Conservation (phyloP, 2,888 invertebrate genomes). For the Pseudococcus longispinus region DNA sequence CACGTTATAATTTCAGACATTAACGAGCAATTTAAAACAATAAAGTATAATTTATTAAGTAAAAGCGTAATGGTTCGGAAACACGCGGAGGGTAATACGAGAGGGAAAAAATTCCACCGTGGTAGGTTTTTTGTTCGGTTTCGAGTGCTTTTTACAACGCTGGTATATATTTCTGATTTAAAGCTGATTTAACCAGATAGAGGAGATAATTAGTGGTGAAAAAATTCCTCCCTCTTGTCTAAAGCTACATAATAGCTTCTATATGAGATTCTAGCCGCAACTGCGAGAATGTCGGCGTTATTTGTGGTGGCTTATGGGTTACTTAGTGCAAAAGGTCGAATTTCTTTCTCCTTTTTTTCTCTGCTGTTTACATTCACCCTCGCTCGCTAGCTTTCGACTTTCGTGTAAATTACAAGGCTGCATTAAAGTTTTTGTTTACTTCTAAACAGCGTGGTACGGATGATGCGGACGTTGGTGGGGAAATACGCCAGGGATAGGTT, state of each 20-base stretch:
- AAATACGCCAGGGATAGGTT: not conserved
- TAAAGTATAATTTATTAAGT: constrained; percentile 18
- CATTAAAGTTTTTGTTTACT: constrained; percentile 19
- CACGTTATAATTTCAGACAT: constrained; percentile 6
- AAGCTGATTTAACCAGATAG: not conserved
- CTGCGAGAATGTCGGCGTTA: not conserved
- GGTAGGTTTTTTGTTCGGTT: not conserved
- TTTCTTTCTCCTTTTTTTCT: constrained; percentile 14
- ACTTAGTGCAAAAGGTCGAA: not conserved
- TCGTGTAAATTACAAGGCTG: not conserved
- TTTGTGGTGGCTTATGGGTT: not conserved
- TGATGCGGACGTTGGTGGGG: not conserved
- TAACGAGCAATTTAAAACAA: constrained; percentile 28
- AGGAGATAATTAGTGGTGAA: not conserved
- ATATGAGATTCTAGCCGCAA: not conserved
- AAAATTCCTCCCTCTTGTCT: not conserved
- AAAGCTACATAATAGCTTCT: not conserved
- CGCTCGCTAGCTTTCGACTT: not conserved
- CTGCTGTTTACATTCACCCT: not conserved
- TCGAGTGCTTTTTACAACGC: not conserved
- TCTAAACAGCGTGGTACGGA: not conserved
- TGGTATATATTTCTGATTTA: not conserved
- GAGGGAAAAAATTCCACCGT: not conserved
- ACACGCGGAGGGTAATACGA: not conserved
- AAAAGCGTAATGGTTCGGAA: constrained; percentile 24